Percentiles rank a stretch among this genome's conserved stretches.
Conservation (phyloP, 2,797 vertebrate species). For the Aselliscus stoliczkanus region DNA sequence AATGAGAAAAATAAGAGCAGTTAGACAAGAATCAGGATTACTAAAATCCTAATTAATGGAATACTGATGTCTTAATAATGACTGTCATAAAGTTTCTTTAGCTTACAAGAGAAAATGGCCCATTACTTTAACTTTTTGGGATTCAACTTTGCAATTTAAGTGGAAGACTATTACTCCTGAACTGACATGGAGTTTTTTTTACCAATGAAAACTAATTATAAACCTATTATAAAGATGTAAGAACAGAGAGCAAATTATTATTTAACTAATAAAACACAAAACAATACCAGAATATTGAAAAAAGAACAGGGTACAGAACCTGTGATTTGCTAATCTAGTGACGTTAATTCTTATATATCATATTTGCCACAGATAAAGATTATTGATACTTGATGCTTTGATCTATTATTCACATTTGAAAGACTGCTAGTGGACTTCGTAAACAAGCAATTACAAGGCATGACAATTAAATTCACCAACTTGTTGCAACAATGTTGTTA, state of each 20-base stretch:
- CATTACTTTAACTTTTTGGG: neutral
- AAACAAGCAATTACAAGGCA: neutral
- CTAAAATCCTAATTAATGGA: slow-evolving; percentile 19
- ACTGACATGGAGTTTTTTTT: neutral
- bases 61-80: neutral
- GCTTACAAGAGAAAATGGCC: neutral
- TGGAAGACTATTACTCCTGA: neutral
- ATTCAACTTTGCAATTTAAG: neutral
- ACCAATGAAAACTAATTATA: neutral
- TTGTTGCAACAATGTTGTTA: no score
- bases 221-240: neutral
- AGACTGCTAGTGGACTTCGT: neutral
- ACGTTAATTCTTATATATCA: neutral
- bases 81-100: neutral
- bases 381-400: neutral
- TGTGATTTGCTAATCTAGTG: neutral
- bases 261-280: neutral
- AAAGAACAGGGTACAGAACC: neutral
- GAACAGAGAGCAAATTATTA: neutral
- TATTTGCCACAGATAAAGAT: neutral
- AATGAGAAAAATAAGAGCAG: neutral
- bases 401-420: neutral
- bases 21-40: neutral
- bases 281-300: neutral
- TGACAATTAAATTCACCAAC: no score